phyloP scores from a whole-genome alignment of 2,888 invertebrate genomes.

The Nomada lathburiana region DNA sequence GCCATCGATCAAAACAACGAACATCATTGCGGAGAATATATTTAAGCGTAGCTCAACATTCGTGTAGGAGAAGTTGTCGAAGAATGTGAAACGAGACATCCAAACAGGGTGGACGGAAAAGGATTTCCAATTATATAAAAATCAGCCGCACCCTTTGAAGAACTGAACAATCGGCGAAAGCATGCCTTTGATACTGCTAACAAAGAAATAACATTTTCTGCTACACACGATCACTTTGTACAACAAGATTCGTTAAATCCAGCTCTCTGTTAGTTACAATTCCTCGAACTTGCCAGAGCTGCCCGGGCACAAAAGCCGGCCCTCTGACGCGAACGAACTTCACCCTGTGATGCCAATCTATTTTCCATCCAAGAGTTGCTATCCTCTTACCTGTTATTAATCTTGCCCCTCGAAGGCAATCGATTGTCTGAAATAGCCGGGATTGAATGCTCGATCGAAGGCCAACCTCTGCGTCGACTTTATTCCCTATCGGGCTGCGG shows the following conservation, averaged over 20 bases:
- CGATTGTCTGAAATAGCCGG: neutral
- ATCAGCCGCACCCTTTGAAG: neutral
- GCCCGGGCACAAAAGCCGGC: neutral
- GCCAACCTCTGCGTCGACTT: neutral
- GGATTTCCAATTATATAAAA: slow-evolving; percentile 2
- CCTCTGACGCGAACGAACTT: neutral
- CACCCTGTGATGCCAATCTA: neutral
- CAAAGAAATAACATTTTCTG: slow-evolving; percentile 23
- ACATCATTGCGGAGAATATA: too few species aligned
- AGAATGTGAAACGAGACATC: too few species aligned
- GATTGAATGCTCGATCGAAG: neutral
- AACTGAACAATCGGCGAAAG: neutral
- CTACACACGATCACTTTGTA: slow-evolving; percentile 3
- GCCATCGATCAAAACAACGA: too few species aligned
- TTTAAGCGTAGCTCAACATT: neutral
- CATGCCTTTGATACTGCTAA: slow-evolving; percentile 17
- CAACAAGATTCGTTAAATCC: slow-evolving; percentile 10
- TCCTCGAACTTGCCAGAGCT: slow-evolving; percentile 3
- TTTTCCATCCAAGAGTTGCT: neutral
- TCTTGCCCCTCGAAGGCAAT: neutral
- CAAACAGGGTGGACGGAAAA: neutral
- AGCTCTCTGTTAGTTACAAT: slow-evolving; percentile 9
- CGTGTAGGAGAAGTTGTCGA: neutral
- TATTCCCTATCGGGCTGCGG: slow-evolving; percentile 1
- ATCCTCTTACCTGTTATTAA: slow-evolving; percentile 4